Conservation (phyloP, 2,888 invertebrate genomes). For the Ophonus ardosiacus region DNA sequence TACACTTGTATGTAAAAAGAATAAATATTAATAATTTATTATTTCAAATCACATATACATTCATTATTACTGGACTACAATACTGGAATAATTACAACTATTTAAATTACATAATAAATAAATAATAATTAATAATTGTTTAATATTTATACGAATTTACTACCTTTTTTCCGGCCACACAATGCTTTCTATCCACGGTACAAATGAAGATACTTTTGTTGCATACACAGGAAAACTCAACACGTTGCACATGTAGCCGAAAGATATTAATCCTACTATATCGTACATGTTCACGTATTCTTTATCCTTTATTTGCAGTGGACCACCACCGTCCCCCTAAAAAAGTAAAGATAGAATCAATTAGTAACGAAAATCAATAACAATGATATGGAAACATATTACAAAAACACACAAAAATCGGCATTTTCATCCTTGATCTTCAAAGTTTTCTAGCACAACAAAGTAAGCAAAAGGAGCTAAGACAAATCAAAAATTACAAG, state of each 20-base stretch:
- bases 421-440: too few relatives aligned
- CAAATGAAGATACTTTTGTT: slow-evolving; percentile 37
- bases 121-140: not conserved
- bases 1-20: not conserved
- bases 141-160: not conserved
- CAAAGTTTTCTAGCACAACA: too few relatives aligned
- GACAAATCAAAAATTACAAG: too few relatives aligned
- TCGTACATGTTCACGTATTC: slow-evolving; percentile 32
- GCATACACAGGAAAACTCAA: slow-evolving; percentile 46
- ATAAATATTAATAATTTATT: not conserved
- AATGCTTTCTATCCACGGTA: slow-evolving; percentile 59
- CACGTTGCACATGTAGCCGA: slow-evolving; percentile 53
- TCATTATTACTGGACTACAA: not conserved
- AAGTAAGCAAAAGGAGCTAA: too few relatives aligned
- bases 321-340: slow-evolving; percentile 76
- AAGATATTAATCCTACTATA: slow-evolving; percentile 54
- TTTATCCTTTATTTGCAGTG: slow-evolving; percentile 68
- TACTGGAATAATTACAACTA: not conserved
- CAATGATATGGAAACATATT: too few relatives aligned
- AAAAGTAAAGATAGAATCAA: slow-evolving; percentile 22
- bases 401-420: too few relatives aligned
- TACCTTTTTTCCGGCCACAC: slow-evolving; percentile 43
- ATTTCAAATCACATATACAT: not conserved
- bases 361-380: not conserved
- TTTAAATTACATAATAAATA: not conserved